phyloP scores from a whole-genome alignment of 2,888 invertebrate species.

The Rotaria sp. region DNA sequence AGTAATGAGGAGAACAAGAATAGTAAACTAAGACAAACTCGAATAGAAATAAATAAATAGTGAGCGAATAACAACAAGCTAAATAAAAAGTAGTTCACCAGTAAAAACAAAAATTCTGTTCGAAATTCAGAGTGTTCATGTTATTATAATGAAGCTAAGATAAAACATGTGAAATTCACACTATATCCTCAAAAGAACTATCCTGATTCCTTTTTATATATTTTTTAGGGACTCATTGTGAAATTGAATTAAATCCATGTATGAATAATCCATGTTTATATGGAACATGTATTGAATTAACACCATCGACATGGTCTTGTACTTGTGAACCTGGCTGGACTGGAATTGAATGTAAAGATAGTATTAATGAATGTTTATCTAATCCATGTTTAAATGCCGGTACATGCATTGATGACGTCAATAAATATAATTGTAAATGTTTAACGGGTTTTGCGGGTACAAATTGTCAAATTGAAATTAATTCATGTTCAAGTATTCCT shows the following conservation, averaged over 20 bases:
- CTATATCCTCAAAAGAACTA: too few species aligned
- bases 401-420: slow-evolving; percentile 27
- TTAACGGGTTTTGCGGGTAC: slow-evolving; percentile 18
- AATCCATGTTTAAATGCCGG: slow-evolving; percentile 35
- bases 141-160: too few species aligned
- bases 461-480: slow-evolving; percentile 32
- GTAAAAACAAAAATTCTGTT: too few species aligned
- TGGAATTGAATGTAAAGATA: slow-evolving; percentile 29
- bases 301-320: slow-evolving; percentile 26
- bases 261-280: slow-evolving; percentile 25
- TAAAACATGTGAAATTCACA: too few species aligned
- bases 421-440: slow-evolving; percentile 32
- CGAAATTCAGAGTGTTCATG: too few species aligned
- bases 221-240: slow-evolving; percentile 25
- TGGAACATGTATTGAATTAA: not conserved
- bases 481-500: slow-evolving; percentile 32
- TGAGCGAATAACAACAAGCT: too few species aligned
- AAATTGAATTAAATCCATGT: slow-evolving; percentile 32
- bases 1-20: too few species aligned
- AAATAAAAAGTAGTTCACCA: too few species aligned
- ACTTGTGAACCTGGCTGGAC: slow-evolving; percentile 31
- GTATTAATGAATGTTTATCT: slow-evolving; percentile 34
- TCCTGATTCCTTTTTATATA: too few species aligned
- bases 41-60: too few species aligned
- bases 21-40: too few species aligned